phyloP scores from a whole-genome alignment of 2,113 vertebrate species.

The Synchiropus splendidus region DNA sequence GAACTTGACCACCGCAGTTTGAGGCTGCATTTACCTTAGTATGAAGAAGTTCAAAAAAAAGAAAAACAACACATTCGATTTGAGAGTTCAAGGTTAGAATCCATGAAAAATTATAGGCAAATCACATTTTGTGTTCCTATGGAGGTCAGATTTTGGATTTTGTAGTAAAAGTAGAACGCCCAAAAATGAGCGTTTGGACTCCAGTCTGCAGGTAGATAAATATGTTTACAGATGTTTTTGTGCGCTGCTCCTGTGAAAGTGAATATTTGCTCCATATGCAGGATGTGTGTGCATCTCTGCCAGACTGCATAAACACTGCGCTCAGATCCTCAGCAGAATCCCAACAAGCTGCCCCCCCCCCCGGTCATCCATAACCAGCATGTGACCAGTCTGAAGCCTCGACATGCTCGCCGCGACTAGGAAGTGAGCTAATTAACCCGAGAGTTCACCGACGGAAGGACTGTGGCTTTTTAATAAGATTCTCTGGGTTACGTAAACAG shows the following conservation, averaged over 20 bases:
- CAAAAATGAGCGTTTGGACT: too few relatives aligned
- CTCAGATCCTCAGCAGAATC: conserved; percentile 31
- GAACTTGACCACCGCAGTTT: too few relatives aligned
- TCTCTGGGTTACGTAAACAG: conserved; percentile 57
- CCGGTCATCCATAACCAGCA: conserved; percentile 31
- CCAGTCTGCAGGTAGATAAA: too few relatives aligned
- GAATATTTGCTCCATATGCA: not conserved
- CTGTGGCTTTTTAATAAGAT: conserved; percentile 58
- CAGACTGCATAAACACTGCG: conserved; percentile 37
- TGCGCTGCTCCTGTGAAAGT: not conserved
- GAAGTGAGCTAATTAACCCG: conserved; percentile 62
- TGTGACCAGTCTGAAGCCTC: conserved; percentile 39
- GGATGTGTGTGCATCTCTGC: conserved; percentile 11
- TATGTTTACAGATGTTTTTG: not conserved
- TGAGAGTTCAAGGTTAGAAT: not conserved
- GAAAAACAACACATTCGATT: not conserved
- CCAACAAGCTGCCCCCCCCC: conserved; percentile 22
- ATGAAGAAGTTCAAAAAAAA: too few relatives aligned
- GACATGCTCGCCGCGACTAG: conserved; percentile 11
- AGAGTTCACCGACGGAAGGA: conserved; percentile 41
- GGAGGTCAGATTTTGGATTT: too few relatives aligned
- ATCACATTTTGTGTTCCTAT: too few relatives aligned
- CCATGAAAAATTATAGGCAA: not conserved
- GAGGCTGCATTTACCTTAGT: too few relatives aligned
- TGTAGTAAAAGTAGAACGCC: too few relatives aligned